Percentiles rank a stretch among this genome's conserved stretches.
Conservation (phyloP, 1,140 invertebrate genomes). For the Goniozus legneri region DNA sequence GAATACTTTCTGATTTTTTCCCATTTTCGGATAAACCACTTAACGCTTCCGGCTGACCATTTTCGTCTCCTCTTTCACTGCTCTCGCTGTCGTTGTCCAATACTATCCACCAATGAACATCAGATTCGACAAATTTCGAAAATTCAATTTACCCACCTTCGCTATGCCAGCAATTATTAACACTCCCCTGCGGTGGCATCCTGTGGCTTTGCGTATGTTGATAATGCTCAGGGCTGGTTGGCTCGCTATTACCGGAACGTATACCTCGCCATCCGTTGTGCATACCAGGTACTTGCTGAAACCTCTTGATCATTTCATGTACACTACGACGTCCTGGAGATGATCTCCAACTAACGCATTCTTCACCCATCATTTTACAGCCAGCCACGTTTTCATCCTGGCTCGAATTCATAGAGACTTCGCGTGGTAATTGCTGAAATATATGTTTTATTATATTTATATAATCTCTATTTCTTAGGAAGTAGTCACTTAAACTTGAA, state of each 20-base stretch:
- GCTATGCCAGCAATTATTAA: slow-evolving; percentile 28
- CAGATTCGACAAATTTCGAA: neutral
- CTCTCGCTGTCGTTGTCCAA: slow-evolving; percentile 40
- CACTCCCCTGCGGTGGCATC: slow-evolving; percentile 31
- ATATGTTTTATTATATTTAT: slow-evolving; percentile 9
- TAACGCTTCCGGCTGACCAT: slow-evolving; percentile 23
- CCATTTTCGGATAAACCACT: slow-evolving; percentile 25
- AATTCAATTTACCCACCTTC: slow-evolving; percentile 13
- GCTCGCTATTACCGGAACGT: slow-evolving; percentile 32
- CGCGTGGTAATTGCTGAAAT: slow-evolving; percentile 19
- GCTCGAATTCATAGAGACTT: slow-evolving; percentile 21
- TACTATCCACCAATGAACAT: neutral
- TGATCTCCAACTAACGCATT: slow-evolving; percentile 28
- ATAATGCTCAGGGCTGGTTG: slow-evolving; percentile 29
- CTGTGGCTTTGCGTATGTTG: slow-evolving; percentile 35
- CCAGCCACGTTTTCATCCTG: slow-evolving; percentile 19
- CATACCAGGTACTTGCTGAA: slow-evolving; percentile 42
- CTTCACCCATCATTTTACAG: slow-evolving; percentile 26
- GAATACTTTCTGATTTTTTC: slow-evolving; percentile 26
- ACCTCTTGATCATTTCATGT: slow-evolving; percentile 45
- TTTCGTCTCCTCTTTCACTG: slow-evolving; percentile 39
- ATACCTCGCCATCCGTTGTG: slow-evolving; percentile 34
- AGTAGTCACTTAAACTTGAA: too few relatives aligned
- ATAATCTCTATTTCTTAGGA: too few relatives aligned
- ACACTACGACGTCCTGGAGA: slow-evolving; percentile 34